Base-by-base conservation (phyloP, 2,888 invertebrate genomes). In the Sipunculus nudus region DNA sequence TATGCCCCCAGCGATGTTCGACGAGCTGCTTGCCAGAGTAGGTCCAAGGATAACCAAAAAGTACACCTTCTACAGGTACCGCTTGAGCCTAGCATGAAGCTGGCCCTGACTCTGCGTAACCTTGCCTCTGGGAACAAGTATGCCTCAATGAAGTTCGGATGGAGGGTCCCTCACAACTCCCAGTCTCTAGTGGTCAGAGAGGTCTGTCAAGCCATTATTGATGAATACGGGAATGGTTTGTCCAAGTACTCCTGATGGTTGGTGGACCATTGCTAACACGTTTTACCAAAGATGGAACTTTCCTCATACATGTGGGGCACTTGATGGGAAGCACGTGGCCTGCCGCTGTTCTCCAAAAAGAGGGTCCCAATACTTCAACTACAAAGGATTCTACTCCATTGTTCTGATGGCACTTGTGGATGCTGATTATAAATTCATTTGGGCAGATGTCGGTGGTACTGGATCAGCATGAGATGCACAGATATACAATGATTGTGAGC, bases 1-100 rank as follows among this genome's bases (percentile, higher is more conserved):
- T 5, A 65, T 72, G 65, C 59, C 69, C 13, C 65, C 66, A 41
- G 58, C 58, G 40, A 60, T 68, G 65, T 68, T 68, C 53, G 57
- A 68, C 53, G 67, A 65, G 25, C 57, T 65, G 32, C 47, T 65
- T 21, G 35, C 46, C 26, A 64, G 65, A 55, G 55, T 66, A 19
- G 21, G 55, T 31, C 54, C 54, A 54, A 1, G 29, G 35, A 54
- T 63, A 23, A 61, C 62, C 38, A 62, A 68, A 50, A 35, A 56
- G 46, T 28, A 64, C 59, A 68, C 59, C 28, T n/a, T 32, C 23
- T 68, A 50, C n/a, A 49, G 68, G 35, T 53, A 29, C 55, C 63
- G 31, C 21, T 57, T n/a, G 19, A 25, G n/a, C 57, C 57, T 38
- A 43, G 43, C 35, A 13, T 40, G 43, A 50, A 49, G 29, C 41